Base-by-base conservation (phyloP, 1,140 invertebrate genomes). In the Anagrus nilaparvatae region DNA sequence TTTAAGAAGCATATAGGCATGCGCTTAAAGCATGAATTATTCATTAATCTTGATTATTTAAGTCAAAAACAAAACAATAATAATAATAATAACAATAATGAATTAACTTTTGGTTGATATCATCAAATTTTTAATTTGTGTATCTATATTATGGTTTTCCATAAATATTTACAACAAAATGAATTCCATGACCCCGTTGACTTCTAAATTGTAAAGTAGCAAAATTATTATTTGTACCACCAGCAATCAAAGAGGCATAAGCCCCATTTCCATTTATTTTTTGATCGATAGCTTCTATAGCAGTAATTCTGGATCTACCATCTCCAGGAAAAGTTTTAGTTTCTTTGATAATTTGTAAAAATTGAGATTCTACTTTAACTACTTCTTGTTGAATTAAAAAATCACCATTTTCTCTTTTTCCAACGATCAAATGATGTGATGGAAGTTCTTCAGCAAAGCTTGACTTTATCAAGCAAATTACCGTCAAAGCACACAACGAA, bases 201-300 rank as follows among this genome's bases (percentile, higher is more conserved):
- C 63, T 66, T 38, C 64, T 63, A 37, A 69, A 64, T 43, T 59
- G 56, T 13, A 69, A 51, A 17, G 53, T 56, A 13, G 54, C 59
- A 18, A 38, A 51, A 0, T 23, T 9, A 18, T 34, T 20, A 28
- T 16, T 9, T 10, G 35, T 47, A 17, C 40, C 44, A 34, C 38
- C 36, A 32, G 9, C 20, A 29, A 37, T 42, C 3, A 69, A 20
- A 8, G 47, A 50, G 3, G 56, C 61, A 43, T 64, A 70, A 18
- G 71, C 73, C 0, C 60, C 61, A n/a, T 56, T 56, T 8, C 57
- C 69, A 10, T 61, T 63, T 17, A 37, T 57, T 10, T 67, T 56
- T 44, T 71, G 71, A 43, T 70, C 70, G 4, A 66, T 61, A 13
- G 65, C 64, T 20, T 66, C 57, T 36, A 72, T 48, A 27, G 67